Evolutionary conservation across 2,888 invertebrate species (phyloP), one percentile per base, ranked within the genome.

Genomic region (Lithophane semibrunnea): DNA sequence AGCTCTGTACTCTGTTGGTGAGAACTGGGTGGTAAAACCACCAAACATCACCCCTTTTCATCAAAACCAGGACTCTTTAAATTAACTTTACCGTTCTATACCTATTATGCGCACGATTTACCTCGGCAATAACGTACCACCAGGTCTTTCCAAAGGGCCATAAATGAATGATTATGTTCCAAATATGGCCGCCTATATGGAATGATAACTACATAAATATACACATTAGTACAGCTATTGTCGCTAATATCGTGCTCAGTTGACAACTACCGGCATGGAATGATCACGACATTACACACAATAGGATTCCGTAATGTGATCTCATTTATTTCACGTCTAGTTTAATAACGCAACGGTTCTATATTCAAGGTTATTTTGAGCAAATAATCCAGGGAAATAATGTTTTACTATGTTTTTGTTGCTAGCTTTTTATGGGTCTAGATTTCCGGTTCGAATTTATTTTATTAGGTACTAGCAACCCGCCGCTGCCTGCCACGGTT

Each of bases 251-350:
- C 81, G 77, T 81, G 88, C 78, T 83, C 66, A 73, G 69, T 79
- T 85, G 84, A 89, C 84, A 83, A 82, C 86, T 83, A 81, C 83
- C 83, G 84, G 88, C 68, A 82, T 78, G 77, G 76, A 88, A 87
- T 76, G 83, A 88, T 88, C 87, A 89, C 82, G 88, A 88, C 88
- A 87, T 83, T 78, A 68, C 61, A 77, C 73, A 86, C 89, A 89
- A 89, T 89, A 82, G 84, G 88, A 87, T 88, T 85, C 87, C 73
- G 78, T 88, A 88, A 90, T 90, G 85, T 80, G 86, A 85, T 88
- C 88, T 88, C 88, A 86, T 88, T 89, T 88, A 84, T 88, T 79
- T 84, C 77, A 88, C 73, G 89, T 85, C 85, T 80, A 67, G 68
- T 84, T 86, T 73, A 77, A 84, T 82, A 82, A 82, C 60, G 86